phyloP scores from a whole-genome alignment of 2,113 vertebrate genomes.

The Pluvianellus socialis region DNA sequence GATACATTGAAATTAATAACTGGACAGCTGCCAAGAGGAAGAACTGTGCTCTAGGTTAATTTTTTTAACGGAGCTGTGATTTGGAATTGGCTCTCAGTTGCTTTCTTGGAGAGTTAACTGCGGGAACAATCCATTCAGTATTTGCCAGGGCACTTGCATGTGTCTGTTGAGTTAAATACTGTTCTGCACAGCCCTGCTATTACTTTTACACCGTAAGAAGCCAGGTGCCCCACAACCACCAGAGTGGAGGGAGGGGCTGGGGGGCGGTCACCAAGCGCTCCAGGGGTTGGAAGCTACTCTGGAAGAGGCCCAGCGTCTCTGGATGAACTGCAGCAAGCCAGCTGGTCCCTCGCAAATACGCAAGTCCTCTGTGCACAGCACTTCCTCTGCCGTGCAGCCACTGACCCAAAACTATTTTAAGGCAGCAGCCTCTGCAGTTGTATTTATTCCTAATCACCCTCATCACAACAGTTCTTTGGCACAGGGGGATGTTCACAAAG shows the following conservation, averaged over 20 bases:
- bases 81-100: neutral
- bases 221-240: neutral
- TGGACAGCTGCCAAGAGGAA: conserved; percentile 15
- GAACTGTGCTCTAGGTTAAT: neutral
- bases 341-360: neutral
- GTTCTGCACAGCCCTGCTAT: neutral
- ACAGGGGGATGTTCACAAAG: neutral
- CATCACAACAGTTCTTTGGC: neutral
- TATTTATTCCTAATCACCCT: neutral
- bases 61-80: conserved; percentile 10
- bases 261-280: neutral
- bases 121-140: neutral
- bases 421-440: neutral
- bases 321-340: neutral
- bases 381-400: fast-evolving
- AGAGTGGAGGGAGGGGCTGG: neutral
- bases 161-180: neutral
- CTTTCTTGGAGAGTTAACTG: neutral
- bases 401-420: neutral
- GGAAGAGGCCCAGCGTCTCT: neutral
- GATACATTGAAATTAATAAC: conserved; percentile 43
- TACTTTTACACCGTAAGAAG: neutral
- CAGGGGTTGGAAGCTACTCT: neutral
- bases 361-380: neutral
- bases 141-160: neutral